phyloP scores from a whole-genome alignment of 2,113 vertebrate species.

The Poeciliopsis occidentalis region DNA sequence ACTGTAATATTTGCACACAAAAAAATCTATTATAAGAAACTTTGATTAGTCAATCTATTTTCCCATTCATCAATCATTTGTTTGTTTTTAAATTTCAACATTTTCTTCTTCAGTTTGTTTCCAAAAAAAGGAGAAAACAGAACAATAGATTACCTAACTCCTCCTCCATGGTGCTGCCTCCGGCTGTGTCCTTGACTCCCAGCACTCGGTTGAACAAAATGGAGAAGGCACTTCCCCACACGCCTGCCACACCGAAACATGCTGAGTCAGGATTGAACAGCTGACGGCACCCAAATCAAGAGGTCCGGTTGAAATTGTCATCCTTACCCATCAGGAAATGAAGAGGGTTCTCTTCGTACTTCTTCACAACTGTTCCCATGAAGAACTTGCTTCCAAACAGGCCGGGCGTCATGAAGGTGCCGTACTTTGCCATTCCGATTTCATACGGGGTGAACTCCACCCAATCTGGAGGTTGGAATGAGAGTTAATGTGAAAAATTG shows the following conservation, averaged over 20 bases:
- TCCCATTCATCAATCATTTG: too few species aligned
- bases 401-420: conserved; percentile 96
- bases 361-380: conserved; percentile 94
- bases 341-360: conserved; percentile 93
- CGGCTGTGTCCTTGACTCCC: conserved; percentile 86
- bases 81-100: too few species aligned
- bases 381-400: conserved; percentile 98
- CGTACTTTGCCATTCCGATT: conserved; percentile 99
- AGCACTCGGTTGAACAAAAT: conserved; percentile 97
- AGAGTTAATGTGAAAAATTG: conserved; percentile 3
- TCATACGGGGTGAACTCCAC: conserved; percentile 97
- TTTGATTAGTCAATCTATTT: too few species aligned
- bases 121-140: not conserved
- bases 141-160: conserved; percentile 86
- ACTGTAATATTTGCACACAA: too few species aligned
- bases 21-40: too few species aligned
- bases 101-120: too few species aligned
- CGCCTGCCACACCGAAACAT: conserved; percentile 77
- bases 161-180: conserved; percentile 92
- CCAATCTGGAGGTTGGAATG: conserved; percentile 86
- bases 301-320: not conserved
- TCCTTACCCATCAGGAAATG: conserved; percentile 97
- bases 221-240: conserved; percentile 98
- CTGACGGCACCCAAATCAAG: not conserved
- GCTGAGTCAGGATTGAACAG: conserved; percentile 1